phyloP scores from a whole-genome alignment of 2,888 invertebrate genomes.

The Eupithecia subumbrata region DNA sequence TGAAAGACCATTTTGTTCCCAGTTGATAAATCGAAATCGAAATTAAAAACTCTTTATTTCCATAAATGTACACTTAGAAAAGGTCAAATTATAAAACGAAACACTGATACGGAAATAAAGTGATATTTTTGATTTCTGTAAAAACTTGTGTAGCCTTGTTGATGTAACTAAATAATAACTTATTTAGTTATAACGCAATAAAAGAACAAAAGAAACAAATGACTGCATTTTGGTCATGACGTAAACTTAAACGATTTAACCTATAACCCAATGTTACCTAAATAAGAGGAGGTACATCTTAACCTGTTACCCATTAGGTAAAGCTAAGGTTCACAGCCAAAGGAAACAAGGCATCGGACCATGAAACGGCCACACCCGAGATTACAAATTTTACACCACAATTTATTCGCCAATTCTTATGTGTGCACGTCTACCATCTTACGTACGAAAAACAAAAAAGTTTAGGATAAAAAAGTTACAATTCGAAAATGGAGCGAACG shows the following conservation, averaged over 20 bases:
- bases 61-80: too few species aligned
- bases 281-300: not conserved
- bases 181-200: constrained; percentile 2
- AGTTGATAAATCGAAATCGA: too few species aligned
- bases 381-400: constrained; percentile 65
- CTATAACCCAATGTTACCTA: not conserved
- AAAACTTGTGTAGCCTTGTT: not conserved
- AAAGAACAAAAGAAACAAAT: constrained; percentile 9
- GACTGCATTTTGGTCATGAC: constrained; percentile 8
- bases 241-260: not conserved
- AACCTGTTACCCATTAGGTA: constrained; percentile 59
- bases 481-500: constrained; percentile 15
- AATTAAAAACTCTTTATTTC: too few species aligned
- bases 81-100: too few species aligned
- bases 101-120: too few species aligned
- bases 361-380: constrained; percentile 69
- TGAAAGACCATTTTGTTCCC: too few species aligned
- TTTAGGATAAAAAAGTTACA: not conserved
- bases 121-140: too few species aligned
- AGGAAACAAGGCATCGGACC: constrained; percentile 72
- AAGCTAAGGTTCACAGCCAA: constrained; percentile 71
- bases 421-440: constrained; percentile 63
- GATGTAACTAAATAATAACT: not conserved
- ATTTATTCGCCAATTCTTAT: constrained; percentile 70
- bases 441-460: constrained; percentile 18